Evolutionary conservation across 2,113 vertebrate species (phyloP).

Genomic region (Henicopernis longicauda): DNA sequence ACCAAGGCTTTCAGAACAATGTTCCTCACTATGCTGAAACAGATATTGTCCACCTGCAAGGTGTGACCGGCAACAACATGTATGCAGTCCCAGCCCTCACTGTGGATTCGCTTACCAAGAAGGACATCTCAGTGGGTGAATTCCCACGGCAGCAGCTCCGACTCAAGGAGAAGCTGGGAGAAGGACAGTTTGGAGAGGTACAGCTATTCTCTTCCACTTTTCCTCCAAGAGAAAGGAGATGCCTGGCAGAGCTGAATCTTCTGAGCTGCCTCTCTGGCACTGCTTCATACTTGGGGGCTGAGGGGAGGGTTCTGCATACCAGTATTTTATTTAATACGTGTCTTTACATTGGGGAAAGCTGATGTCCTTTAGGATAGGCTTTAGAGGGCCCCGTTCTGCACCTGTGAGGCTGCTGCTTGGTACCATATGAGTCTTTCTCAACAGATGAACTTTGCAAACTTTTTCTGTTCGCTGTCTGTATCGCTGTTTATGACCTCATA

Average conservation of each 20-base stretch:
- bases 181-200: slow-evolving; percentile 66
- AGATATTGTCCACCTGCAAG: slow-evolving; percentile 50
- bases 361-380: not conserved
- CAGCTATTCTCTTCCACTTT: not conserved
- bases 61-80: slow-evolving; percentile 55
- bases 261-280: not conserved
- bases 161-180: slow-evolving; percentile 62
- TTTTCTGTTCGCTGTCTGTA: fast-evolving
- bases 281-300: not conserved
- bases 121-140: slow-evolving; percentile 57
- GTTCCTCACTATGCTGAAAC: slow-evolving; percentile 48
- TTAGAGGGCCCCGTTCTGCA: not conserved
- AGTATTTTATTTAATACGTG: not conserved
- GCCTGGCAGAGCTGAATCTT: not conserved
- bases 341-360: not conserved
- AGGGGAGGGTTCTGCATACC: not conserved
- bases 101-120: slow-evolving; percentile 58
- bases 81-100: slow-evolving; percentile 47
- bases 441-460: not conserved
- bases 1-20: slow-evolving; percentile 62
- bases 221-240: not conserved
- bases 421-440: not conserved
- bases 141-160: slow-evolving; percentile 59
- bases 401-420: not conserved
- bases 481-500: not conserved